A percentile compares a stretch with the other conserved stretches of the same genome.
These are phyloP conservation scores for Neogobius melanostomus DNA, from an alignment of 2,113 vertebrate species.

Conservation along the genomic window DNA sequence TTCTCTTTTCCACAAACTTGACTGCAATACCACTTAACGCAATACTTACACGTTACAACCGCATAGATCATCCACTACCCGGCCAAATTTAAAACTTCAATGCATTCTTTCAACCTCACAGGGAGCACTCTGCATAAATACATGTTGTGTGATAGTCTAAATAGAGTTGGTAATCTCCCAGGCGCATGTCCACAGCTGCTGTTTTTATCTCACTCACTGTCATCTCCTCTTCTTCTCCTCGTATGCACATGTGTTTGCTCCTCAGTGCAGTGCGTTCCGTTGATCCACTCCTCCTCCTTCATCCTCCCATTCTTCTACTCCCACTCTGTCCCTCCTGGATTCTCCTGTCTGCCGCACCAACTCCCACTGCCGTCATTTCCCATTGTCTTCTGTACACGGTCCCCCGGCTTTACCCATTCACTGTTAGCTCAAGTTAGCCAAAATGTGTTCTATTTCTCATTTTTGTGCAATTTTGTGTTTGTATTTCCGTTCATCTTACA, in stretches of 20 bases:
- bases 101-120: not conserved
- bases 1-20: too few relatives aligned
- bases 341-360: conserved; percentile 13
- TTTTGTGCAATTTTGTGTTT: conserved; percentile 6
- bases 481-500: not conserved
- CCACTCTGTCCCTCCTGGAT: conserved; percentile 29
- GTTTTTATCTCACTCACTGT: conserved; percentile 1
- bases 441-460: not conserved
- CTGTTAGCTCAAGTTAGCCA: conserved; percentile 18
- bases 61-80: not conserved
- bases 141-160: conserved; percentile 2
- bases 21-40: not conserved
- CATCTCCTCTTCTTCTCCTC: not conserved
- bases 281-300: conserved; percentile 27
- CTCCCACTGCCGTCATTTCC: conserved; percentile 21
- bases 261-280: conserved; percentile 3
- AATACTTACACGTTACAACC: not conserved
- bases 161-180: not conserved
- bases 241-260: not conserved
- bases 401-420: not conserved
- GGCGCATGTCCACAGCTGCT: not conserved
- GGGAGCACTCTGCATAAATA: not conserved
- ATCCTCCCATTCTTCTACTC: conserved; percentile 38
- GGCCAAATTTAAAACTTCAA: not conserved
- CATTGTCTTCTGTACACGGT: conserved; percentile 13